These are phyloP conservation scores for Scaptomyza reducta DNA, from an alignment of 2,888 invertebrate species.

Conservation along the genomic window DNA sequence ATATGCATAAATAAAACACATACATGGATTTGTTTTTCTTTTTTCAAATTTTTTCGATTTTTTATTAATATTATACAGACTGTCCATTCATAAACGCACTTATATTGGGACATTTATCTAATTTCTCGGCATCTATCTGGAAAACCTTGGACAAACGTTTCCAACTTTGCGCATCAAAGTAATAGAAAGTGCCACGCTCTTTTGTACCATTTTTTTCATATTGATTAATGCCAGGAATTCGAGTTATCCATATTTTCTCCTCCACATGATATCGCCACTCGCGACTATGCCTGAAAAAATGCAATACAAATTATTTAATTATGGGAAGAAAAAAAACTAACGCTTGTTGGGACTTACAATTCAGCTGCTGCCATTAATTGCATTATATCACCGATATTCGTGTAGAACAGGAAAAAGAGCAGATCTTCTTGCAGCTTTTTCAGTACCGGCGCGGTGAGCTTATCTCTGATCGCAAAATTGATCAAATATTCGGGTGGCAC, in stretches of 20 bases:
- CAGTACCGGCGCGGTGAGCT: conserved; percentile 96
- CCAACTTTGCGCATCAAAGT: conserved; percentile 99
- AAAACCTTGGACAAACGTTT: conserved; percentile 99
- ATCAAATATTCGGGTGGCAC: conserved; percentile 99
- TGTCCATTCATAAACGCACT: conserved; percentile 85
- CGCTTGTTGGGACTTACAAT: conserved; percentile 88
- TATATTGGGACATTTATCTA: conserved; percentile 90
- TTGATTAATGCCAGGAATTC: conserved; percentile 96
- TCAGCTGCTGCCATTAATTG: conserved; percentile 98
- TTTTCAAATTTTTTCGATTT: conserved; percentile 80
- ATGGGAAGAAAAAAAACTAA: not conserved
- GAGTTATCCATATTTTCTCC: conserved; percentile 99
- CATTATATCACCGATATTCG: conserved; percentile 98
- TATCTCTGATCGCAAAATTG: conserved; percentile 97
- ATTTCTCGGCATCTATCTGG: conserved; percentile 98
- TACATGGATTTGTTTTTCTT: conserved; percentile 44
- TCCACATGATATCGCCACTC: conserved; percentile 99
- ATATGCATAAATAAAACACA: not conserved
- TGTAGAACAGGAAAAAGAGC: conserved; percentile 99
- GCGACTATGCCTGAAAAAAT: conserved; percentile 92
- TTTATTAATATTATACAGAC: conserved; percentile 85
- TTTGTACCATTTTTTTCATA: conserved; percentile 97
- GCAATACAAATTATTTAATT: conserved; percentile 4
- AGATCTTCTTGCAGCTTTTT: conserved; percentile 99
- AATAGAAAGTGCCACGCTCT: conserved; percentile 99